Conservation (phyloP, 2,797 vertebrate species). For the Tragelaphus eurycerus region DNA sequence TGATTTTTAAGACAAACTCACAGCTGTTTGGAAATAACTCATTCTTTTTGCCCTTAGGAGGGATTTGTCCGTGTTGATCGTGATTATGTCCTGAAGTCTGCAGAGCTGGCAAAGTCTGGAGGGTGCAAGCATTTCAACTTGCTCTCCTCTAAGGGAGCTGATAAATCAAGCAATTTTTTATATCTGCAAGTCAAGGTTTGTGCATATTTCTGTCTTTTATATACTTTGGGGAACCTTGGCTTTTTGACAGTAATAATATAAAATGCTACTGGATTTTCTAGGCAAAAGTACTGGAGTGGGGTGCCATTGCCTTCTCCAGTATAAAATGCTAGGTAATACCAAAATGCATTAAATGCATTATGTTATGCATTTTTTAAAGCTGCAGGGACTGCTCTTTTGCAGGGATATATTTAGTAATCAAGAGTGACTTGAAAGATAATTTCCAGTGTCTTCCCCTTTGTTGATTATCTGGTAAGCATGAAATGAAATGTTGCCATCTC, state of each 20-base stretch:
- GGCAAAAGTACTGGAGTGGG: too few species aligned
- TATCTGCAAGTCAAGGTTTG: conserved; percentile 75
- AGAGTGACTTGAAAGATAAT: conserved; percentile 19
- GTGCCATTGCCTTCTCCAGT: too few species aligned
- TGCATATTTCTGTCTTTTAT: background rate
- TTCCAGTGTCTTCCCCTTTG: background rate
- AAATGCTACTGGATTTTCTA: background rate
- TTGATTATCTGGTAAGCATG: background rate
- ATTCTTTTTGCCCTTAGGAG: conserved; percentile 80
- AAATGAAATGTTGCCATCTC: background rate
- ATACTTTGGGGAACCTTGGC: background rate
- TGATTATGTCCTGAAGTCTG: conserved; percentile 92
- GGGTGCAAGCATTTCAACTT: conserved; percentile 92
- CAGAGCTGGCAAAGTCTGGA: conserved; percentile 90
- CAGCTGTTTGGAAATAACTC: conserved; percentile 46
- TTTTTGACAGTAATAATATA: background rate
- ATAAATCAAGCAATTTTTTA: conserved; percentile 63
- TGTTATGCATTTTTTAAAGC: background rate
- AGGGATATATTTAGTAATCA: background rate
- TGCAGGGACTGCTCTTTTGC: background rate
- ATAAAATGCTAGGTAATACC: background rate
- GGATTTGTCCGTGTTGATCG: conserved; percentile 92
- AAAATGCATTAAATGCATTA: background rate
- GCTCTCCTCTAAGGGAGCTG: conserved; percentile 80
- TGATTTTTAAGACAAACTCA: conserved; percentile 21